Evolutionary conservation across 2,888 invertebrate genomes (phyloP).

Genomic region (Pyralis farinalis): DNA sequence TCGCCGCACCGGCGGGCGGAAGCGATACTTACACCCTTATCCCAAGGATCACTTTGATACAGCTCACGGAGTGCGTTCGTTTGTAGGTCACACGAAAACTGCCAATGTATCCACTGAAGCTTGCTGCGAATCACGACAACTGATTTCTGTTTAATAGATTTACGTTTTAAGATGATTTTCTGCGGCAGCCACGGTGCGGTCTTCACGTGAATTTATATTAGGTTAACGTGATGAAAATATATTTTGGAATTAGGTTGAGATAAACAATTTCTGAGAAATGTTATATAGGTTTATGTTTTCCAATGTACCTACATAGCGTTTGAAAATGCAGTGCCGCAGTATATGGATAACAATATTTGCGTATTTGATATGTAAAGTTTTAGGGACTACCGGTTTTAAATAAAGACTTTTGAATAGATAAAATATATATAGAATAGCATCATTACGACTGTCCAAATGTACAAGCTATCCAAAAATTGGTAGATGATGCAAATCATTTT

Average conservation of each 20-base stretch:
- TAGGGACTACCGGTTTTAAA: too few relatives aligned
- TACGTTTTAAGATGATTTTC: constrained; percentile 20
- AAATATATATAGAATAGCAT: too few relatives aligned
- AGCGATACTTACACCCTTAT: constrained; percentile 41
- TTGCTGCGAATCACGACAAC: constrained; percentile 66
- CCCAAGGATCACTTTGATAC: constrained; percentile 48
- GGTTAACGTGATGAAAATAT: not conserved
- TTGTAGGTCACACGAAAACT: constrained; percentile 71
- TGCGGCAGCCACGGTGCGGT: constrained; percentile 2
- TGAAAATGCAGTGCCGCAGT: too few relatives aligned
- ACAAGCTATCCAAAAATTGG: too few relatives aligned
- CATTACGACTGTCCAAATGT: too few relatives aligned
- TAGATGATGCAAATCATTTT: too few relatives aligned
- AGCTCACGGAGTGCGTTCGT: constrained; percentile 49
- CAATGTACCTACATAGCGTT: too few relatives aligned
- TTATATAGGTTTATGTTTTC: too few relatives aligned
- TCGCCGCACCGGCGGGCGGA: constrained; percentile 37
- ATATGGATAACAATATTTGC: too few relatives aligned
- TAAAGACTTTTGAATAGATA: too few relatives aligned
- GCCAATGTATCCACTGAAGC: constrained; percentile 61
- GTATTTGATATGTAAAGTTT: too few relatives aligned
- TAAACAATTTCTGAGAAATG: not conserved
- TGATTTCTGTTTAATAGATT: constrained; percentile 63
- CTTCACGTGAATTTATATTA: not conserved
- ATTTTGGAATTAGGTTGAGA: not conserved